A percentile compares a stretch with the other conserved stretches of the same genome.
Conservation (phyloP, 2,888 invertebrate species). For the Parnassius glacialis region DNA sequence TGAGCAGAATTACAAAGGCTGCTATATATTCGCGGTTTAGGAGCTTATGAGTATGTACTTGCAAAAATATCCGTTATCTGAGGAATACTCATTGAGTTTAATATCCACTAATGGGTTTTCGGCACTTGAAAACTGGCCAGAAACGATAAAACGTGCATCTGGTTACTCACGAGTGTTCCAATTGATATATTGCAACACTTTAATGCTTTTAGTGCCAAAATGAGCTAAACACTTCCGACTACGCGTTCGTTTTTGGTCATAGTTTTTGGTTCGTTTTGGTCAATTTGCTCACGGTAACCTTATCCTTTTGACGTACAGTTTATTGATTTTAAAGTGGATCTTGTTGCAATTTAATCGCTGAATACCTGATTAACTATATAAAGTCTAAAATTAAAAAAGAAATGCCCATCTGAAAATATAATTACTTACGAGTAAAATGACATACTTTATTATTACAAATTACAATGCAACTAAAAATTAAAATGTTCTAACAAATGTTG, state of each 20-base stretch:
- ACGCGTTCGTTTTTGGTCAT: constrained; percentile 30
- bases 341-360: neutral
- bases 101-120: constrained; percentile 73
- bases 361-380: neutral
- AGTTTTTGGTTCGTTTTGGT: no score
- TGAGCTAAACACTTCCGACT: constrained; percentile 49
- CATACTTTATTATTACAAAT: no score
- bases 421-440: no score
- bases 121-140: constrained; percentile 78
- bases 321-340: constrained; percentile 5
- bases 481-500: no score
- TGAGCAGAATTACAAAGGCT: no score
- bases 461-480: no score
- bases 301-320: constrained; percentile 13
- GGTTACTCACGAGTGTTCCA: constrained; percentile 59
- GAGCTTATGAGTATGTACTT: constrained; percentile 21
- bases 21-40: no score
- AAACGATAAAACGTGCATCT: constrained; percentile 74
- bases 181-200: constrained; percentile 68
- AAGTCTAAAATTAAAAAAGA: no score
- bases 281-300: constrained; percentile 9
- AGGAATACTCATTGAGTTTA: constrained; percentile 60
- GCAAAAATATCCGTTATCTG: constrained; percentile 57
- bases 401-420: no score
- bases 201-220: constrained; percentile 66